phyloP scores from a whole-genome alignment of 2,888 invertebrate genomes.

The Eulithis prunata region DNA sequence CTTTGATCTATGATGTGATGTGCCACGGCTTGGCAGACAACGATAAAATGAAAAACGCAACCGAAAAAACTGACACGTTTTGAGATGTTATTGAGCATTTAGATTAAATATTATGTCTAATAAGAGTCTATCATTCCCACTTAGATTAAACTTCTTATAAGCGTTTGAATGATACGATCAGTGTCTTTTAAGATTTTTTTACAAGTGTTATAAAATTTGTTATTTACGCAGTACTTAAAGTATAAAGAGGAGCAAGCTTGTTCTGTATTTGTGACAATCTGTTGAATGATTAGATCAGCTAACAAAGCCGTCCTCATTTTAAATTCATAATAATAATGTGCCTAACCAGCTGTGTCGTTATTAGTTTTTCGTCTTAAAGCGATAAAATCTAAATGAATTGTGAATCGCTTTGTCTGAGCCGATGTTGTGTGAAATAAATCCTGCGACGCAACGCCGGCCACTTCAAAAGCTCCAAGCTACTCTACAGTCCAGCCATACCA shows the following conservation, averaged over 20 bases:
- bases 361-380: slow-evolving; percentile 76
- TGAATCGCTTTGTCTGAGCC: slow-evolving; percentile 66
- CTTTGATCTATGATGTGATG: slow-evolving; percentile 64
- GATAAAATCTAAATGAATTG: slow-evolving; percentile 81
- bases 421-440: slow-evolving; percentile 77
- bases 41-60: slow-evolving; percentile 12
- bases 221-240: too few relatives aligned
- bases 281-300: slow-evolving; percentile 33
- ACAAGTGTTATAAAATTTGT: too few relatives aligned
- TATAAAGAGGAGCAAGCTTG: slow-evolving; percentile 16
- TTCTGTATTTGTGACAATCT: slow-evolving; percentile 36
- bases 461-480: slow-evolving; percentile 64
- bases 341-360: slow-evolving; percentile 60
- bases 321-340: slow-evolving; percentile 43
- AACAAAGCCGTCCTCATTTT: slow-evolving; percentile 39
- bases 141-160: slow-evolving; percentile 4
- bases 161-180: background rate
- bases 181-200: too few relatives aligned
- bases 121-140: slow-evolving; percentile 9
- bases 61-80: slow-evolving; percentile 28
- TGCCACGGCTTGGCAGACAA: slow-evolving; percentile 20
- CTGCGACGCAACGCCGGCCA: slow-evolving; percentile 63
- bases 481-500: slow-evolving; percentile 45
- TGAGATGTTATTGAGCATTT: slow-evolving; percentile 16
- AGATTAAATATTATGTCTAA: slow-evolving; percentile 7